Conservation (phyloP, 2,797 vertebrate genomes). For the Melanotaenia boesemani region DNA sequence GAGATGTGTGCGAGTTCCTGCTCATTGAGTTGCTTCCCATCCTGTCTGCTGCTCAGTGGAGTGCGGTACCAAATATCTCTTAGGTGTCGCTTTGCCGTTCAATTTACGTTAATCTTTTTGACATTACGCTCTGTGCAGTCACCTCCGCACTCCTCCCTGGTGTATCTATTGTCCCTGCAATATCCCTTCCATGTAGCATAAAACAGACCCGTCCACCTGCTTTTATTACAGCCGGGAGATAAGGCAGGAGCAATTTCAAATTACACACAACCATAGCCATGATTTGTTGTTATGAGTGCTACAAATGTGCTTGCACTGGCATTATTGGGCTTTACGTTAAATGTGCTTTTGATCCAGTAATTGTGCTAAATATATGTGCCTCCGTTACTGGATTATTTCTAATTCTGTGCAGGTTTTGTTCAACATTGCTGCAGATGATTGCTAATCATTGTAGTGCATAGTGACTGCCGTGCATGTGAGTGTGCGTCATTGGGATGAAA, state of each 20-base stretch:
- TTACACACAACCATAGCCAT: slow-evolving; percentile 1
- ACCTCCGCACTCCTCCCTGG: slow-evolving; percentile 54
- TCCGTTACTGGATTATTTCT: slow-evolving; percentile 62
- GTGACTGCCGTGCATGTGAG: slow-evolving; percentile 19
- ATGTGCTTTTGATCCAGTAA: slow-evolving; percentile 48
- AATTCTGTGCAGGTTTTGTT: slow-evolving; percentile 38
- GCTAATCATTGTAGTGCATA: slow-evolving; percentile 29
- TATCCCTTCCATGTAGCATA: slow-evolving; percentile 18
- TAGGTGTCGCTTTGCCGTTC: slow-evolving; percentile 64
- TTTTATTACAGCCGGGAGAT: slow-evolving; percentile 3
- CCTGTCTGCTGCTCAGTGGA: slow-evolving; percentile 45
- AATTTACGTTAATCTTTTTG: slow-evolving; percentile 72
- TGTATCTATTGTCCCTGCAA: slow-evolving; percentile 43
- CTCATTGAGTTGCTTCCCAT: slow-evolving; percentile 41
- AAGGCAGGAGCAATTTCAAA: slow-evolving; percentile 16
- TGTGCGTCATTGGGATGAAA: slow-evolving; percentile 38
- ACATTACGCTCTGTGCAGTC: slow-evolving; percentile 69
- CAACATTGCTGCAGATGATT: slow-evolving; percentile 38
- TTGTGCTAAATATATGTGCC: slow-evolving; percentile 15
- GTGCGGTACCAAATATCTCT: slow-evolving; percentile 58
- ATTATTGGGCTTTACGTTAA: slow-evolving; percentile 34
- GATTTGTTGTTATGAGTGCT: slow-evolving; percentile 10
- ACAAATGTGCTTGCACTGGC: neutral
- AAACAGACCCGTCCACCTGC: slow-evolving; percentile 13
- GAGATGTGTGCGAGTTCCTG: neutral